Evolutionary conservation across 2,888 invertebrate species (phyloP), one percentile per base, ranked within the genome.

Genomic region (Allygus modestus): DNA sequence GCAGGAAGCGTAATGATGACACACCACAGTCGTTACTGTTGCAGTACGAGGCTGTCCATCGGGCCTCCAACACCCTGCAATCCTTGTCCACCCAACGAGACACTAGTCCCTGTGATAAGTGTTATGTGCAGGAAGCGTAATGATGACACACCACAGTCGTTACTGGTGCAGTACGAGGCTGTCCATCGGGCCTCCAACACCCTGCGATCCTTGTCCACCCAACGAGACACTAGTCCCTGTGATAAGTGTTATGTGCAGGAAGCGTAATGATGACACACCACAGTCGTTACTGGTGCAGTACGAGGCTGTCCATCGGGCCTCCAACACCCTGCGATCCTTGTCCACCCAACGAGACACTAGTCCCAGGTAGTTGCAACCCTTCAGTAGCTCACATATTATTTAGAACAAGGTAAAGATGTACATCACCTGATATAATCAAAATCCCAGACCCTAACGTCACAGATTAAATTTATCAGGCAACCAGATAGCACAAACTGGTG

Each of bases 241-340:
- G 87, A 86, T 87, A 85, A 69, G 58, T 58, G 23, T 7, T 46
- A 28, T 12, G 11, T 86, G 85, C 71, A 86, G 82, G 83, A 85
- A 84, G 81, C 85, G 85, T 5, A 82, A 84, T 61, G 85, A 86
- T 73, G 86, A 87, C 84, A 85, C 90, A 41, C 90, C 93, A 11
- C 92, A 92, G 15, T 92, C 93, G 41, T 93, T 94, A 90, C 93
- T 93, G 92, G 93, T 93, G 5, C 94, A 94, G 88, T 94, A 93
- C 88, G 92, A 93, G n/a, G 92, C 92, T 17, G 91, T 92, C 12
- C 92, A 92, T 88, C 91, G 92, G 85, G 93, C 93, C 11, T 92
- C 93, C 28, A 93, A 93, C 77, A 93, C 93, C 9, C 89, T 94
- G 17, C 92, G 93, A 86, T 93, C 93, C 82, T 89, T 94, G 12